Base-by-base conservation (phyloP, 2,113 vertebrate genomes). In the Burhinus oedicnemus region DNA sequence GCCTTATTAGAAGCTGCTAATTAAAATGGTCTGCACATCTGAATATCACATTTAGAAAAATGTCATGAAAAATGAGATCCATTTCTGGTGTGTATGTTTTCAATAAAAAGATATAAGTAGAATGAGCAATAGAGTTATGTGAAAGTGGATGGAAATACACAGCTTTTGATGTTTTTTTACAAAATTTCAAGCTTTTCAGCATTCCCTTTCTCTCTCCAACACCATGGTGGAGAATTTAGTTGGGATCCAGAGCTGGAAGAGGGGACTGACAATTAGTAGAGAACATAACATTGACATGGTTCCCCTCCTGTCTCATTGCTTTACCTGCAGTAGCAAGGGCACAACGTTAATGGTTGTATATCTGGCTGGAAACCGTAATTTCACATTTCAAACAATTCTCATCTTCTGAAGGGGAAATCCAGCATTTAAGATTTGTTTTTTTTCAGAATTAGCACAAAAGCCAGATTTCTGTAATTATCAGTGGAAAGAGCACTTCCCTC, bases 11-110 rank as follows among this genome's bases (percentile, higher is more conserved):
- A 82, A 89, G 6, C 23, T 84, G 40, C 47, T 92, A 86, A 93
- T 92, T 92, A 71, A 94, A 93, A 88, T 29, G 6, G 11, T 55
- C n/a, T 89, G 15, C 20, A 68, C 23, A 81, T 94, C n/a, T 74
- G 78, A 85, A 74, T 64, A 49, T 5, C 3, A 36, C 5, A 60
- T 68, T 44, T n/a, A 87, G 38, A 34, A 54, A 92, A 80, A 54
- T 36, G 27, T 61, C 7, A 26, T 72, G 51, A 55, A 72, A 91
- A 78, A 83, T 36, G 10, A 79, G 36, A 71, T 84, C 8, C 11
- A 52, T 89, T 92, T 92, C 38, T 65, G 34, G 6, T 75, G n/a
- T 64, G 30, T 36, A 22, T 57, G 12, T 87, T 93, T 92, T 58
- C 57, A 92, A 22, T 76, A 72, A 89, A 77, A 77, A 72, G 4